Base-by-base conservation (phyloP, 37 sponge, comb jelly and placozoan species). In the Chondrosia reniformis region DNA sequence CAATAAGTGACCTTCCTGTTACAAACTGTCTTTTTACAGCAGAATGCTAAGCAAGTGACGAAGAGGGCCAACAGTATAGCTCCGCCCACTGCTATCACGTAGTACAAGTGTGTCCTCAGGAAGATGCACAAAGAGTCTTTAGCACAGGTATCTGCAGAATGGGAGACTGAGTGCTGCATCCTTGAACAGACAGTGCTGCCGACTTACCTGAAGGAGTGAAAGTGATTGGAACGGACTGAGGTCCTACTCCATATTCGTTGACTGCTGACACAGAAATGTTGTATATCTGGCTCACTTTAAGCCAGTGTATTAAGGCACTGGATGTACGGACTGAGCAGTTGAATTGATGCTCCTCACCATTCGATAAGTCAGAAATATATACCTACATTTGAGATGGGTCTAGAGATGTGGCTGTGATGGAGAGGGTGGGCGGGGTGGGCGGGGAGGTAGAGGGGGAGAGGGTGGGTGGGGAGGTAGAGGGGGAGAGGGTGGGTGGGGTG, bases 181-280 rank as follows among this genome's bases (percentile, higher is more conserved):
- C 3, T 3, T 28, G 58, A 24, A 6, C 27, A 49, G 52, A 28
- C 58, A 56, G n/a, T n/a, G n/a, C n/a, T n/a, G n/a, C n/a, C n/a
- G n/a, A 66, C 72, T 24, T 34, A 69, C 72, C 72, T 40, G 39
- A 24, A 4, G 4, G 2, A 13, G 2, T 37, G 41, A 69, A 69
- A n/a, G 72, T 37, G 72, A 69, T 6, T 21, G 72, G 43, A 7
- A 24, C 42, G n/a, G 72, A 69, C 1, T 25, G 5, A 1, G 43
- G n/a, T 2, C 72, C 72, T 24, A 42, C 72, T 34, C 72, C 72
- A 8, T 9, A 3, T 22, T 40, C 24, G 72, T 69, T 69, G 22
- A 69, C 72, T 43, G 37, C 72, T 34, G 72, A 69, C 43, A 69
- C 43, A 69, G 44, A 42, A 44, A 69, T 6, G 42, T 69, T 69